phyloP scores from a whole-genome alignment of 2,888 invertebrate genomes.

The Thymelicus acteon region DNA sequence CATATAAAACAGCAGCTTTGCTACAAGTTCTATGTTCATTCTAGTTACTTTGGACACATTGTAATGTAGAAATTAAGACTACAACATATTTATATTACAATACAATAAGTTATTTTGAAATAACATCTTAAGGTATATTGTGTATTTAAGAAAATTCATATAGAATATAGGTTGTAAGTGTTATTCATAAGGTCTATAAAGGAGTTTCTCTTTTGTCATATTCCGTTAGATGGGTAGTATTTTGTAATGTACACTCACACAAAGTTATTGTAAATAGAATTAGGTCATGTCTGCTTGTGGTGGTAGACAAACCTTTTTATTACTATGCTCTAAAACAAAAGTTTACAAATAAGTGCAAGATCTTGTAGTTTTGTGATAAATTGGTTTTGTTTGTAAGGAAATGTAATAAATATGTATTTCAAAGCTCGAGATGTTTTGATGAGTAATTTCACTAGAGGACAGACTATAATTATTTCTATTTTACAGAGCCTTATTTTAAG shows the following conservation, averaged over 20 bases:
- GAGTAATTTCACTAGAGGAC: neutral
- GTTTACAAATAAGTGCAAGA: slow-evolving; percentile 7
- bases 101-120: slow-evolving; percentile 6
- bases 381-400: slow-evolving; percentile 17
- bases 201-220: neutral
- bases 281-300: neutral
- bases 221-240: neutral
- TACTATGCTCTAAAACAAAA: slow-evolving; percentile 1
- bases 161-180: neutral
- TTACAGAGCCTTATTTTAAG: no score
- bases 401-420: slow-evolving; percentile 30
- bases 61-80: slow-evolving; percentile 4
- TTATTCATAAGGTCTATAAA: slow-evolving; percentile 3
- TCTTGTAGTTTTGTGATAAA: slow-evolving; percentile 23
- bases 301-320: neutral
- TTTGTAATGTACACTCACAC: neutral
- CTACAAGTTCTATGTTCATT: neutral
- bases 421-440: neutral
- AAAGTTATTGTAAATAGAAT: slow-evolving; percentile 8
- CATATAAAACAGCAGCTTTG: neutral
- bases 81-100: neutral
- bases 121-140: slow-evolving; percentile 1
- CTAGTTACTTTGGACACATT: neutral
- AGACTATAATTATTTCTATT: no score
- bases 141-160: slow-evolving; percentile 7